Conservation (phyloP, 2,113 vertebrate genomes). For the Tinamus guttatus region DNA sequence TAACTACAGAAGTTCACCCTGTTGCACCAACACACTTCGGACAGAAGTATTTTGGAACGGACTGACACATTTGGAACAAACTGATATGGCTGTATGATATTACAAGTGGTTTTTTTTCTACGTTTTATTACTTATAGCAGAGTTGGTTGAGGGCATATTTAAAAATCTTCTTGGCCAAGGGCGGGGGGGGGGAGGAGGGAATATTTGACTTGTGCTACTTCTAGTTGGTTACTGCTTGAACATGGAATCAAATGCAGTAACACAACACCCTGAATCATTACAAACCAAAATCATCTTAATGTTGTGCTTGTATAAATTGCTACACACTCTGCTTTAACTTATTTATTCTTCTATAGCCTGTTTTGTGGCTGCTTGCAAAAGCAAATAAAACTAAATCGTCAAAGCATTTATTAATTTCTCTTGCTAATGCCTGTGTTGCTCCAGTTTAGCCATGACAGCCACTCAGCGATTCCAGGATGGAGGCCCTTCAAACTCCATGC, state of each 20-base stretch:
- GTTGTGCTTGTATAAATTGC: not conserved
- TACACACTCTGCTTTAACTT: constrained; percentile 54
- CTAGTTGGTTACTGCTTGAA: constrained; percentile 39
- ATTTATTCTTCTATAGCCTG: constrained; percentile 61
- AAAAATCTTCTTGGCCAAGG: constrained; percentile 42
- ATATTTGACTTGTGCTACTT: constrained; percentile 18
- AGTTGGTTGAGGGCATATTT: constrained; percentile 7
- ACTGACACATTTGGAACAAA: constrained; percentile 77
- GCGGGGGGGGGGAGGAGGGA: not conserved
- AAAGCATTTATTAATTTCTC: constrained; percentile 16
- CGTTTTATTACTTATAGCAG: constrained; percentile 47
- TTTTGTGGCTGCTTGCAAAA: constrained; percentile 38
- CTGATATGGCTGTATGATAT: not conserved
- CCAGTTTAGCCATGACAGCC: not conserved
- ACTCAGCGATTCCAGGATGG: not conserved
- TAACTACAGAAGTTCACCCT: constrained; percentile 95
- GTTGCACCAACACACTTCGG: constrained; percentile 96
- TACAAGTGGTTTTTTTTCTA: constrained; percentile 41
- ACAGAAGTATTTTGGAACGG: constrained; percentile 97
- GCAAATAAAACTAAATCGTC: constrained; percentile 57
- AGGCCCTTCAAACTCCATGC: not conserved
- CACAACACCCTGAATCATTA: not conserved
- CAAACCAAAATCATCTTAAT: constrained; percentile 9
- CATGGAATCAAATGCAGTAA: not conserved
- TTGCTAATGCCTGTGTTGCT: not conserved